Evolutionary conservation across 1,140 invertebrate genomes (phyloP).

Genomic region (Drosophila obscura): DNA sequence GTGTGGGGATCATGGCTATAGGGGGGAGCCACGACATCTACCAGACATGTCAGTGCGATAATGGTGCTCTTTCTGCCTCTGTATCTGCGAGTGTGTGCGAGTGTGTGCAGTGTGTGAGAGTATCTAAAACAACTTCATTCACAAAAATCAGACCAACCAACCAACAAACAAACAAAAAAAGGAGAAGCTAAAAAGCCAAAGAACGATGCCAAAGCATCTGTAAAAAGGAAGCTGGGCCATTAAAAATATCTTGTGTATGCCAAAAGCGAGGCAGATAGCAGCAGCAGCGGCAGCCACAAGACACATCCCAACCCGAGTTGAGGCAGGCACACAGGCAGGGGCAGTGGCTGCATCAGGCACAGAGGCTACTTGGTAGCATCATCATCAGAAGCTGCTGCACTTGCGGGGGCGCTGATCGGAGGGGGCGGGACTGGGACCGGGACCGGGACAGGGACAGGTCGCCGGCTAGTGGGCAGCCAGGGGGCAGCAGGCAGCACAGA

Average conservation of each 20-base stretch:
- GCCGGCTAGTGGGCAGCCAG: conserved; percentile 21
- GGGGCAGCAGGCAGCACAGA: conserved; percentile 18
- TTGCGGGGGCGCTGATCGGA: conserved; percentile 57
- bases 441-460: conserved; percentile 18
- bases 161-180: not conserved
- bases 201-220: conserved; percentile 35
- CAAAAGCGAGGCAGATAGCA: conserved; percentile 68
- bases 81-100: conserved; percentile 21
- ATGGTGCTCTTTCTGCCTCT: conserved; percentile 57
- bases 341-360: too few species aligned
- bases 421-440: conserved; percentile 16
- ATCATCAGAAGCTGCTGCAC: conserved; percentile 35
- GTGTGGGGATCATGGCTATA: not conserved
- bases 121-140: conserved; percentile 78
- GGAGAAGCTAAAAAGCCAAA: conserved; percentile 10
- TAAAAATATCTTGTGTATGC: conserved; percentile 81
- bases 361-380: conserved; percentile 47
- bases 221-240: conserved; percentile 78
- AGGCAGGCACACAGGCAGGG: too few species aligned
- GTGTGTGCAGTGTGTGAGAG: conserved; percentile 4
- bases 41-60: conserved; percentile 80
- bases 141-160: conserved; percentile 69
- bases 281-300: conserved; percentile 23
- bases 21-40: conserved; percentile 54
- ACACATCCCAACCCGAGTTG: conserved; percentile 19